Evolutionary conservation across 2,113 vertebrate genomes (phyloP), one percentile per base, ranked within the genome.

Genomic region (Heterotis niloticus): DNA sequence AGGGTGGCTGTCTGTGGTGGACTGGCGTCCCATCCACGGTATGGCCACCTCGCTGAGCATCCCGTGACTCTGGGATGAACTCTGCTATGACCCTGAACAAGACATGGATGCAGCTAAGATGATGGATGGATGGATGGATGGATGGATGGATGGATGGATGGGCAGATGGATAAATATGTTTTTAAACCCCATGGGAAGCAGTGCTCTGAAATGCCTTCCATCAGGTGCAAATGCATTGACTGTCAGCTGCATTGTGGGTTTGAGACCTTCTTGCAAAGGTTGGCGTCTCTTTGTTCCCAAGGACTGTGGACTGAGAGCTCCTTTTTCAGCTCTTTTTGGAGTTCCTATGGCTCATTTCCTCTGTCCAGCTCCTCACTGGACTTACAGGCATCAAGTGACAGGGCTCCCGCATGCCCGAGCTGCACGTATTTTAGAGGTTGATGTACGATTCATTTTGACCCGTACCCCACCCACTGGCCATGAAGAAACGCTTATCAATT

Each of bases 401-500:
- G 12, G 56, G 54, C 26, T 5, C 56, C 23, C n/a, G 13, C 5
- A 17, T 10, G 23, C 24, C 18, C 0, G 16, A 23, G 23, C 28
- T 74, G 16, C 2, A 26, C 23, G 26, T 74, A 51, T 23, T 57
- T 57, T 29, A 52, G 71, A 44, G 56, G 23, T 29, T 57, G 18
- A 74, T 59, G 14, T 57, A 74, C 57, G 17, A 74, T 74, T 74
- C 54, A 28, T 73, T 20, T 56, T 56, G 3, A 44, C 34, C 34
- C 17, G 0, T n/a, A n/a, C n/a, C n/a, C 54, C 57, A 5, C 13
- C 1, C 26, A n/a, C n/a, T 2, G 51, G 71, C 71, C 28, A 51
- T 57, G 12, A 74, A 59, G 26, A 54, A 74, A 59, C 18, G 71
- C 71, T 74, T 16, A 72, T 11, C 44, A 52, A 26, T 74, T 74